Conservation (phyloP, 2,797 vertebrate genomes). For the Morus bassanus region DNA sequence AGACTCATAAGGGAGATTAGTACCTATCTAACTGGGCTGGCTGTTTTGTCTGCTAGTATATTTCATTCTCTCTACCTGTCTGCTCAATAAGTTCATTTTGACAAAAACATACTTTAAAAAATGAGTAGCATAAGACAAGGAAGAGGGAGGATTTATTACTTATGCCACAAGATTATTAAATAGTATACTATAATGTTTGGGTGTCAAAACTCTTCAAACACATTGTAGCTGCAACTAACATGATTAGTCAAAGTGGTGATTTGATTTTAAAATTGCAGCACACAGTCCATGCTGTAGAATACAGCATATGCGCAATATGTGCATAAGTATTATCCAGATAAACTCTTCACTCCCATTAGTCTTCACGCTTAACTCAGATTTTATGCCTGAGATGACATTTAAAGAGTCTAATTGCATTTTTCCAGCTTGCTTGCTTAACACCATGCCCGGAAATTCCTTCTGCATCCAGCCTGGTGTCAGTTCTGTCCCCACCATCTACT, state of each 20-base stretch:
- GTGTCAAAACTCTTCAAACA: background rate
- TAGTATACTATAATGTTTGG: background rate
- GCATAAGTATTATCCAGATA: background rate
- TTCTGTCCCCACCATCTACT: background rate
- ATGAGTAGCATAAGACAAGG: background rate
- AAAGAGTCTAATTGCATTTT: accelerated
- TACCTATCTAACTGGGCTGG: background rate
- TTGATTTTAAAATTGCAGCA: background rate
- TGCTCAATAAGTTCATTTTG: background rate
- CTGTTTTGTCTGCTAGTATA: background rate
- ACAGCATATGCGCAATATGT: no score
- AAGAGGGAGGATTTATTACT: background rate
- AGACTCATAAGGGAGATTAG: background rate
- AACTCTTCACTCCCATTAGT: background rate
- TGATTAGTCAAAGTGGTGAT: background rate
- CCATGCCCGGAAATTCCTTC: background rate
- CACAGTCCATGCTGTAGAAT: no score
- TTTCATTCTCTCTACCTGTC: background rate
- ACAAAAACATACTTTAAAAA: background rate
- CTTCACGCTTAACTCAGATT: background rate
- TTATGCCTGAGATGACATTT: background rate
- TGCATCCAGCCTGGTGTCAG: background rate
- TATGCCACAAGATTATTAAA: background rate
- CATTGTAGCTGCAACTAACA: background rate
- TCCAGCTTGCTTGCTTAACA: background rate